Base-by-base conservation (phyloP, 2,113 vertebrate species). In the Halichoeres trimaculatus region DNA sequence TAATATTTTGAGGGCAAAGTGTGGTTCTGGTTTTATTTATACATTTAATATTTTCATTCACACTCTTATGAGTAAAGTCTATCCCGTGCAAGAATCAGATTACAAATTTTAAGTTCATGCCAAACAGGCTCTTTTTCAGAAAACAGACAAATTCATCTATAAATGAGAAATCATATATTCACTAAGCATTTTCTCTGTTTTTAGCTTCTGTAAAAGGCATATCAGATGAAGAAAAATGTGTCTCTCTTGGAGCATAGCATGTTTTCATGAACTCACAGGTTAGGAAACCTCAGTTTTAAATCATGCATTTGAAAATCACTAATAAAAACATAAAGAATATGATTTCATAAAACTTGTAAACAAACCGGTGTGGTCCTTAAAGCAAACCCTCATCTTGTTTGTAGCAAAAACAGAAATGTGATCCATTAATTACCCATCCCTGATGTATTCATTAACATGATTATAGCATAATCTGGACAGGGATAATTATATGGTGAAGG, bases 361-460 rank as follows among this genome's bases (percentile, higher is more conserved):
- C 53, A 70, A n/a, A 3, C 24, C 26, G 17, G 24, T 24, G 2
- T 43, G 17, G 11, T 59, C 23, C 48, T 63, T 55, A 6, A 22
- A 55, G 19, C 6, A 0, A 30, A 76, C 61, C 19, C 24, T 80
- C 45, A 70, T 77, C 56, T 68, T 79, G 73, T 64, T 75, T 81
- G 58, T 26, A 51, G 67, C 38, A 51, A 70, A 70, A 83, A 70
- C 30, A 80, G 51, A 70, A 70, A 75, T 1, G 36, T 51, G 62
- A 69, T 79, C 78, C 60, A 86, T 86, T 85, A 78, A 90, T 84
- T 86, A 75, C 35, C 58, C 59, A 65, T 50, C 22, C 26, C 62
- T 68, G 52, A 65, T 85, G 80, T 73, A 69, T 73, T 88, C 77
- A 88, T 90, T 81, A 83, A 85, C 79, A 45, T 88, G 84, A 88